Evolutionary conservation across 2,888 invertebrate species (phyloP).

Genomic region (Acleris cristana): DNA sequence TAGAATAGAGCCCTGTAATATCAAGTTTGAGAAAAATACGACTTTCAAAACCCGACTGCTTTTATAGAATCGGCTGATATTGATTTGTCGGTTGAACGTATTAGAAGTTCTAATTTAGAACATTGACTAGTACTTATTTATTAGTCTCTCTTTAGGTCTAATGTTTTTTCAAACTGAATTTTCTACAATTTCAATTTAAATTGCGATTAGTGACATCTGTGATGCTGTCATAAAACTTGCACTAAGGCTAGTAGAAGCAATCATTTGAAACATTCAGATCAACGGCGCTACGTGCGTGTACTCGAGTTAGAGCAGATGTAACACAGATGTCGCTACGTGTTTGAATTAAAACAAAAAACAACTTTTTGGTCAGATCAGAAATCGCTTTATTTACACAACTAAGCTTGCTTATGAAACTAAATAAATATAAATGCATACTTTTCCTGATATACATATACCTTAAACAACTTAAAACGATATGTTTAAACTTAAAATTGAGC

Average conservation of each 20-base stretch:
- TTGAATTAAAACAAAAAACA: not conserved
- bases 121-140: too few relatives aligned
- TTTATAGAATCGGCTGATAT: too few relatives aligned
- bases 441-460: not conserved
- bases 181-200: not conserved
- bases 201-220: not conserved
- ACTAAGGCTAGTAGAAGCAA: not conserved
- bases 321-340: not conserved
- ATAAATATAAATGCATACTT: not conserved
- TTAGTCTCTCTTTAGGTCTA: too few relatives aligned
- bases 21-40: too few relatives aligned
- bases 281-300: not conserved
- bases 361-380: not conserved
- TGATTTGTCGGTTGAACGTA: too few relatives aligned
- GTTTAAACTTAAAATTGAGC: not conserved
- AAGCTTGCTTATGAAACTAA: not conserved
- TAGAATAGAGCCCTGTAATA: too few relatives aligned
- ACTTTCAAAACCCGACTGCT: too few relatives aligned
- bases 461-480: not conserved
- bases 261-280: not conserved
- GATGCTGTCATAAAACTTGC: not conserved
- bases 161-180: too few relatives aligned
- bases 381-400: constrained; percentile 2
- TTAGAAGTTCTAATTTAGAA: too few relatives aligned
- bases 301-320: not conserved